A percentile compares a stretch with the other conserved stretches of the same genome.
phyloP scores from a whole-genome alignment of 92 coral and sea anemone genomes.

The Nematostella vectensis region DNA sequence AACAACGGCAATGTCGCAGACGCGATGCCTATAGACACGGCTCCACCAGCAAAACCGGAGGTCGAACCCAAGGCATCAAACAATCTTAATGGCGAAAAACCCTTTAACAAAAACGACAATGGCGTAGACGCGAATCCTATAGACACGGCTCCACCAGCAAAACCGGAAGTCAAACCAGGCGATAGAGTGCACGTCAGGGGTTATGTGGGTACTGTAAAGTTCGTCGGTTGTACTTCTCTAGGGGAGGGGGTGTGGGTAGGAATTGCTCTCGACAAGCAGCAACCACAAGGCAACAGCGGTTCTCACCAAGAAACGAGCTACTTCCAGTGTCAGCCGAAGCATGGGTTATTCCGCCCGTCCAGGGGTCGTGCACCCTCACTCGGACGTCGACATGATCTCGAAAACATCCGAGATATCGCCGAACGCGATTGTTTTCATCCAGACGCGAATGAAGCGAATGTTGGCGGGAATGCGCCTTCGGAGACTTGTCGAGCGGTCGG shows the following conservation, averaged over 20 bases:
- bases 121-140: no score
- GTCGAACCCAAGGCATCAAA: no score
- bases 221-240: slow-evolving; percentile 33
- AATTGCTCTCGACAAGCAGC: slow-evolving; percentile 45
- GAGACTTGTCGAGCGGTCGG: slow-evolving; percentile 53
- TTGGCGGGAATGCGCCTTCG: slow-evolving; percentile 46
- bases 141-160: neutral
- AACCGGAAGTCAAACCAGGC: slow-evolving; percentile 21
- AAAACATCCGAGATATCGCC: slow-evolving; percentile 36
- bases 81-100: no score
- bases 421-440: slow-evolving; percentile 34
- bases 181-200: slow-evolving; percentile 63
- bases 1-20: no score
- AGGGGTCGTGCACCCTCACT: slow-evolving; percentile 36
- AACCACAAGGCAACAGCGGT: slow-evolving; percentile 64
- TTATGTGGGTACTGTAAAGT: slow-evolving; percentile 56
- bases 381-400: slow-evolving; percentile 10
- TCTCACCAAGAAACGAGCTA: slow-evolving; percentile 17
- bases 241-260: slow-evolving; percentile 74
- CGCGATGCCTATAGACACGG: no score
- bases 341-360: slow-evolving; percentile 64
- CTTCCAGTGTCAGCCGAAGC: slow-evolving; percentile 52
- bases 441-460: slow-evolving; percentile 36
- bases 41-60: neutral
- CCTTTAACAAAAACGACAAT: no score